phyloP scores from a whole-genome alignment of 30 jellyfish, hydroid and myxozoan species.

The Hydractinia echinata region DNA sequence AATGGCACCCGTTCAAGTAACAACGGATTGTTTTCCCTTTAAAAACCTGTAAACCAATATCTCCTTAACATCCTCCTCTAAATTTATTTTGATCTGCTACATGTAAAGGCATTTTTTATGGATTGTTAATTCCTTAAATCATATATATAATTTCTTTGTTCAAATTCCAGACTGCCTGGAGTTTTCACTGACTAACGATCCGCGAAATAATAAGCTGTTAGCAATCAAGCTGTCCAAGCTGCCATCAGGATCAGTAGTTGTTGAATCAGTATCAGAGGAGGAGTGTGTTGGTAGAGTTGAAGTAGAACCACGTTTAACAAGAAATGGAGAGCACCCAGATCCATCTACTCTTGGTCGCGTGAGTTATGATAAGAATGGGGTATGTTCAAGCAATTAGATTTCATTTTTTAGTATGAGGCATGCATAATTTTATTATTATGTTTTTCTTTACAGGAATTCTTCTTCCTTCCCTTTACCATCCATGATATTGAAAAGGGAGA shows the following conservation, averaged over 20 bases:
- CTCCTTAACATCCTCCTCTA: too few species aligned
- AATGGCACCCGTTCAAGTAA: too few species aligned
- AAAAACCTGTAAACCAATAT: too few species aligned
- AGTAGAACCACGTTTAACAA: constrained; percentile 59
- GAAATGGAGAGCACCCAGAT: constrained; percentile 36
- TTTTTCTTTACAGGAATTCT: constrained; percentile 54
- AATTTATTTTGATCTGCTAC: too few species aligned
- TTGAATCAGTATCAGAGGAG: constrained; percentile 51
- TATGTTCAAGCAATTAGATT: constrained; percentile 20
- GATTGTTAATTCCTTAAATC: too few species aligned
- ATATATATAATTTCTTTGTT: background rate
- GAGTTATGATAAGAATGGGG: constrained; percentile 84
- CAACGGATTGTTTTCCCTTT: too few species aligned
- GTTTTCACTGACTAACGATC: constrained; percentile 63
- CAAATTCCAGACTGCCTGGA: constrained; percentile 56
- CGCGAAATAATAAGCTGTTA: constrained; percentile 59
- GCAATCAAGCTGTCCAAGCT: constrained; percentile 58
- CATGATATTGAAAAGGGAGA: constrained; percentile 84
- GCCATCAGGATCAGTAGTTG: constrained; percentile 69
- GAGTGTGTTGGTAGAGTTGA: constrained; percentile 60
- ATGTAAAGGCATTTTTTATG: too few species aligned
- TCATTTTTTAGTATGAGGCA: background rate
- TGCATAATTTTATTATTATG: background rate
- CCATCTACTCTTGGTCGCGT: constrained; percentile 77
- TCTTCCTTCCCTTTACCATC: constrained; percentile 69